These are phyloP conservation scores for Microtus richardsoni DNA, from an alignment of 2,113 vertebrate genomes.

Conservation along the genomic window DNA sequence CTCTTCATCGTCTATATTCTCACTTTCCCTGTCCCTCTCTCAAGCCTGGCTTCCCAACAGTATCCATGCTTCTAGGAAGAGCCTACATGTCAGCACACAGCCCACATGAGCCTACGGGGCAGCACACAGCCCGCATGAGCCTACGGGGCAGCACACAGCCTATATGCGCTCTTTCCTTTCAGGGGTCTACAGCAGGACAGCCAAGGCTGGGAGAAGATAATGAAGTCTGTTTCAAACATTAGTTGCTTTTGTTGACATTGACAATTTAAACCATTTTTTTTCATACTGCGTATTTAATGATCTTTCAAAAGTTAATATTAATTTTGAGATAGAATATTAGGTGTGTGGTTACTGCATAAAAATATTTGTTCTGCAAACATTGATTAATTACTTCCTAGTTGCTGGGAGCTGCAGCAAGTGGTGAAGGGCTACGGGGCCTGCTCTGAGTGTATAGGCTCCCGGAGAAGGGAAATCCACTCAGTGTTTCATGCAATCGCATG, in stretches of 20 bases:
- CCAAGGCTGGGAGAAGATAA: not conserved
- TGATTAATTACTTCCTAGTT: not conserved
- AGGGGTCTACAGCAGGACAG: not conserved
- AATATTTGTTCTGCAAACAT: not conserved
- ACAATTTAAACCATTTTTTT: not conserved
- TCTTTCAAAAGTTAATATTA: slow-evolving; percentile 52
- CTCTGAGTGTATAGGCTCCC: not conserved
- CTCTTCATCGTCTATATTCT: not conserved
- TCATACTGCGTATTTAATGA: not conserved
- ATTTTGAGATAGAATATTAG: not conserved
- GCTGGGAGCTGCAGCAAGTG: not conserved
- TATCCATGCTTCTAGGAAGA: slow-evolving; percentile 5
- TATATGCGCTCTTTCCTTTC: not conserved
- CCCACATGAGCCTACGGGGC: not conserved
- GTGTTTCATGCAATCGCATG: accelerated
- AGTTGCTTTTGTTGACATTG: slow-evolving; percentile 30
- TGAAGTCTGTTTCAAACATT: not conserved
- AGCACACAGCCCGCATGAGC: not conserved
- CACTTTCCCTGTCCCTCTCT: not conserved
- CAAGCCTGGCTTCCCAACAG: not conserved
- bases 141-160: not conserved
- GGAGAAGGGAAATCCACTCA: too few species aligned
- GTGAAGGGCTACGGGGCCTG: accelerated
- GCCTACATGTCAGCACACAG: not conserved
- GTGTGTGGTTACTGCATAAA: not conserved